phyloP scores from a whole-genome alignment of 1,140 invertebrate genomes.

The Caenorhabditis brenneri region DNA sequence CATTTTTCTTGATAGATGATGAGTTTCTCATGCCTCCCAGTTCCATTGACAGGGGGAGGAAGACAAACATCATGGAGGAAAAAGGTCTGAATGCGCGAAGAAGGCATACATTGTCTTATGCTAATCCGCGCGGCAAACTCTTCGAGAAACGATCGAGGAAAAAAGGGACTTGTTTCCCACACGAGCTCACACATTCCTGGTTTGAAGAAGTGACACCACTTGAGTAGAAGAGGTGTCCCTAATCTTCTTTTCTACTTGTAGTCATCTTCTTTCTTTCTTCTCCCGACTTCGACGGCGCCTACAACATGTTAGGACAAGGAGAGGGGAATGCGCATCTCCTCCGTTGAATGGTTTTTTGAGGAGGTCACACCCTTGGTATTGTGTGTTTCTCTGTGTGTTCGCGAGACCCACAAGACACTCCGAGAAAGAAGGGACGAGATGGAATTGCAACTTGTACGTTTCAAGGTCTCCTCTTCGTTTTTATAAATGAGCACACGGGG shows the following conservation, averaged over 20 bases:
- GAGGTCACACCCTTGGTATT: slow-evolving; percentile 20
- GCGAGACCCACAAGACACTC: not conserved
- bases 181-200: not conserved
- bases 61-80: slow-evolving; percentile 15
- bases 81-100: slow-evolving; percentile 30
- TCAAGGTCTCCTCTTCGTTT: too few species aligned
- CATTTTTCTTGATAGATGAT: too few species aligned
- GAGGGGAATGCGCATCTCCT: not conserved
- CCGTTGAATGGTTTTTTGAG: not conserved
- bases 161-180: slow-evolving; percentile 13
- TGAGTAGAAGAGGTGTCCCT: slow-evolving; percentile 16
- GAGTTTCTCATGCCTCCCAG: not conserved
- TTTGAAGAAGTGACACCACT: not conserved
- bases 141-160: not conserved
- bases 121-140: slow-evolving; percentile 36
- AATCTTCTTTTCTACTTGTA: not conserved
- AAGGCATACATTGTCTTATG: slow-evolving; percentile 30
- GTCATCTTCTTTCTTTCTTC: not conserved
- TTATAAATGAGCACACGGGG: not conserved
- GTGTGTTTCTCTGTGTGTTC: not conserved
- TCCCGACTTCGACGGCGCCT: too few species aligned
- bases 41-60: not conserved
- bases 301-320: not conserved
- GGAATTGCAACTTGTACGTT: not conserved
- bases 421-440: too few species aligned